Conservation (phyloP, 2,888 invertebrate species). For the Nomada ruficornis region DNA sequence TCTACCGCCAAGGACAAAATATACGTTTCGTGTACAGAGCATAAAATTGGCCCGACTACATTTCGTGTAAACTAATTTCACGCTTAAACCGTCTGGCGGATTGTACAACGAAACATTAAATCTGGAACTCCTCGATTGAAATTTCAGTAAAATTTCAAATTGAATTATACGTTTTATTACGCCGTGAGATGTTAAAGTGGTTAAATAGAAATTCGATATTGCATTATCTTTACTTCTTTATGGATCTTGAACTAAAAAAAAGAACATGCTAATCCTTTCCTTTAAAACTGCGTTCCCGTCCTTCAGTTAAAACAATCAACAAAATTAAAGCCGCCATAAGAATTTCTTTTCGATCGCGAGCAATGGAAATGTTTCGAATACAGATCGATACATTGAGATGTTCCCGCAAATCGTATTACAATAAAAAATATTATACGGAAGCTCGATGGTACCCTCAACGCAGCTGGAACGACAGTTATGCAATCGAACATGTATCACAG, state of each 20-base stretch:
- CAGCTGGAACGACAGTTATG: conserved; percentile 40
- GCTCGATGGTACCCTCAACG: background rate
- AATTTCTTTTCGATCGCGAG: background rate
- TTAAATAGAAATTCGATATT: background rate
- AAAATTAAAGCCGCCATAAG: background rate
- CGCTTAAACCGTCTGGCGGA: background rate
- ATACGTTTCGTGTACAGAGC: background rate
- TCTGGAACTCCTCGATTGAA: background rate
- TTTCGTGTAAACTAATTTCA: conserved; percentile 1
- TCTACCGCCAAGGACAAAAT: background rate
- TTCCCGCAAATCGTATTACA: conserved; percentile 33
- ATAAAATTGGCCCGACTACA: background rate
- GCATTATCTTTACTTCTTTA: background rate
- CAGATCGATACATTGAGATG: background rate
- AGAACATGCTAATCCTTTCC: too few species aligned
- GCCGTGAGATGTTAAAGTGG: background rate
- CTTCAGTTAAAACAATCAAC: background rate
- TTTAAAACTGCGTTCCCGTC: too few species aligned
- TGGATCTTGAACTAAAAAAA: too few species aligned
- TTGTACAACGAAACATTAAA: background rate
- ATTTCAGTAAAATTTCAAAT: background rate
- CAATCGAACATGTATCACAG: conserved; percentile 50
- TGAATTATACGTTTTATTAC: background rate
- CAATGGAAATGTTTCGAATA: background rate
- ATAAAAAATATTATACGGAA: conserved; percentile 32